Base-by-base conservation (phyloP, 1,140 invertebrate species). In the Parasteatoda tepidariorum region DNA sequence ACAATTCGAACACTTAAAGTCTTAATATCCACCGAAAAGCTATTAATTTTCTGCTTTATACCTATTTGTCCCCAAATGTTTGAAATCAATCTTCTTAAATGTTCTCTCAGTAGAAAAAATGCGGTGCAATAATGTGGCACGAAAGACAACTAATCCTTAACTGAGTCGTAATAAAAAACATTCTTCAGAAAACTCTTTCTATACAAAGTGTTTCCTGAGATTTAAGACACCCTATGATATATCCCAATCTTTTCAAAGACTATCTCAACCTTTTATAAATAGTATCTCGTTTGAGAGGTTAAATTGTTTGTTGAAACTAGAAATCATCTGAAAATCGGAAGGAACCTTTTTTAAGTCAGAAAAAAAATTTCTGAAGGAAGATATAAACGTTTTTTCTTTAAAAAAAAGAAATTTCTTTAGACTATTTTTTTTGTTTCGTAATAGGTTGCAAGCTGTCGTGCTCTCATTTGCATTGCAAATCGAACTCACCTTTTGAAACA, bases 391-490 rank as follows among this genome's bases (percentile, higher is more conserved):
- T 26, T 22, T 33, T 24, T 68, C 15, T 41, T 30, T 22, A 15
- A 61, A 11, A 15, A 33, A 41, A 13, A 6, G 18, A 18, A 22
- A 18, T 67, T 67, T 38, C 38, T 38, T n/a, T n/a, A n/a, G n/a
- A n/a, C n/a, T n/a, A n/a, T 34, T 67, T 38, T 57, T 18, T 71
- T 41, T 71, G 26, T 71, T 57, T 71, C 9, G 68, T 11, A 26
- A 71, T 18, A 33, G 13, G 15, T 57, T n/a, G 68, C 68, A 71
- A 57, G 68, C 68, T 71, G 68, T 71, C 30, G 68, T 64, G 26
- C 30, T 34, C 48, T 71, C 41, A 71, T 71, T 48, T 71, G 48
- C 68, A 71, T 57, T 48, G 28, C 68, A 71, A 71, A 71, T 71
- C 41, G 26, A 28, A 28, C 57, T 55, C 68, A 57, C 68, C 54